Base-by-base conservation (phyloP, 64 coral and sea anemone species). In the Acropora yongei region DNA sequence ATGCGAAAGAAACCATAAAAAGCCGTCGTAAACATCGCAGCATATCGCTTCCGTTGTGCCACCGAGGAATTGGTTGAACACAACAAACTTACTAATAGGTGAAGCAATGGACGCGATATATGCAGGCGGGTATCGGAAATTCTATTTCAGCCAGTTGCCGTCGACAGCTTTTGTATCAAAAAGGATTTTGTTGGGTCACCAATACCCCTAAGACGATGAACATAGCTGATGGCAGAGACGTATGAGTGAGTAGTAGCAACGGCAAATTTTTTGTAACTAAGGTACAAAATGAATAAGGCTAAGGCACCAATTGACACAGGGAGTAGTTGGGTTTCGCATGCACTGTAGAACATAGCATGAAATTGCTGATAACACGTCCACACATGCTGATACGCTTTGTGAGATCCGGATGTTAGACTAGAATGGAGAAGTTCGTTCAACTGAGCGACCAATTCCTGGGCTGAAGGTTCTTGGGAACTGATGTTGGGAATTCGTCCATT, bases 231-330 rank as follows among this genome's bases (percentile, higher is more conserved):
- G 30, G 30, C 30, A 0, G 30, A 0, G 30, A 30, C 30, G 0
- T 30, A 30, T 30, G 30, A 30, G 30, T 30, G 30, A 30, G 0
- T 30, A 30, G 30, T 30, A 41, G 86, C 45, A 51, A 48, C 42
- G 6, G 86, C 69, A 53, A 75, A 50, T 9, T 88, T 74, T 18
- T 19, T 18, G n/a, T 16, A 45, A 8, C 45, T 53, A n/a, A 76
- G 42, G 50, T 88, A 88, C n/a, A 71, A 49, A 74, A 88, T 77
- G 57, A 88, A 88, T 8, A 88, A 43, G 13, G 72, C 86, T 49
- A 82, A 11, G 46, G 63, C 63, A 0, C 17, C 63, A 68, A 68
- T 68, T 68, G 63, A 68, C 63, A 18, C 63, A 68, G 63, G 63
- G 7, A 68, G 12, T 68, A 74, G 72, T 17, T 74, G 19, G 19